Base-by-base conservation (phyloP, 2,888 invertebrate genomes). In the Chironomus tentans region DNA sequence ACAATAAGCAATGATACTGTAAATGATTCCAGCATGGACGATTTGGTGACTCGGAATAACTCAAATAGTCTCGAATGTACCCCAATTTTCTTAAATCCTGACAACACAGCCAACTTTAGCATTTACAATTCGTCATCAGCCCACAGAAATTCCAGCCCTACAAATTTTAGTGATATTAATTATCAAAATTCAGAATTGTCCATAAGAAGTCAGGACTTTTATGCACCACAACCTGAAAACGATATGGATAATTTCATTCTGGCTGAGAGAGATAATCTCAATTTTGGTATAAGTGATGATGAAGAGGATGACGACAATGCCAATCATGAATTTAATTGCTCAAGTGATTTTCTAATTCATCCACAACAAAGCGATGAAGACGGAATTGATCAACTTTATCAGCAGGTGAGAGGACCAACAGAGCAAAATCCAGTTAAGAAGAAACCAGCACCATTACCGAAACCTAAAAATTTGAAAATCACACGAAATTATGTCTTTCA, bases 331-430 rank as follows among this genome's bases (percentile, higher is more conserved):
- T 74, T 74, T 69, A 80, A 79, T 76, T 79, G 79, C 75, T 79
- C 79, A 21, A 78, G 79, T 76, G 80, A 80, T 68, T 78, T 77
- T 77, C 77, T 78, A 72, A 76, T 75, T 68, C 68, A 65, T 68
- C 74, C 74, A 12, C 68, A 68, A 48, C 65, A 74, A 18, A 68
- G 68, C 10, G 74, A 68, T n/a, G 68, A 74, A 68, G 74, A 65
- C 48, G 74, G 84, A 10, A 84, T 91, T 71, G 91, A 91, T 80
- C 90, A 90, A 80, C 83, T 91, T 7, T 91, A 91, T 81, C 89
- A 91, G 79, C 89, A 89, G 80, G 91, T 91, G 68, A 86, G 87
- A 15, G 85, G 88, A 79, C 47, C 68, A 13, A 21, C 68, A n/a
- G 10, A 6, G 1, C 38, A 4, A 46, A n/a, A n/a, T n/a, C 15